Percentiles rank a stretch among this genome's conserved stretches.
These are phyloP conservation scores for Leiothrix lutea DNA, from an alignment of 2,113 vertebrate genomes.

Conservation along the genomic window DNA sequence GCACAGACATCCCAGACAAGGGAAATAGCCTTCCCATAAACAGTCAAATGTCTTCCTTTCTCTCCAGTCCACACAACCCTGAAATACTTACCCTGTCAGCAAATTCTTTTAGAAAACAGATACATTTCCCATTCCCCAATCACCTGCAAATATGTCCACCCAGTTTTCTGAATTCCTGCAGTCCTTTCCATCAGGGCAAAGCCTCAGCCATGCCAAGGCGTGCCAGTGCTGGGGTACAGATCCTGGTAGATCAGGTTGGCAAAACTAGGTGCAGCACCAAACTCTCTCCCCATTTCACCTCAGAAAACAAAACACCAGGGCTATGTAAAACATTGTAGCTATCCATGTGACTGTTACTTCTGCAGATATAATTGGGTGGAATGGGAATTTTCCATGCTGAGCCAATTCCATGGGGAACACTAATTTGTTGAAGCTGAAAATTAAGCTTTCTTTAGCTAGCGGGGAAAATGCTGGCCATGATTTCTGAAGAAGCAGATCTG, in stretches of 20 bases:
- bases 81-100: constrained; percentile 37
- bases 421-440: background rate
- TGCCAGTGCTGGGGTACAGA: background rate
- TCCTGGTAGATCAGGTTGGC: background rate
- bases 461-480: background rate
- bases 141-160: constrained; percentile 48
- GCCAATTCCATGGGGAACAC: background rate
- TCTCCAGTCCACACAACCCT: background rate
- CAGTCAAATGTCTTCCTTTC: constrained; percentile 42
- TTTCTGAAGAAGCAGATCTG: background rate
- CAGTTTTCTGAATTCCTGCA: background rate
- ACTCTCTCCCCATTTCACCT: background rate
- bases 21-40: constrained; percentile 25
- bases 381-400: background rate
- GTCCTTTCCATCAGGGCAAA: constrained; percentile 42
- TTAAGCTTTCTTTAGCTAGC: background rate
- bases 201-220: constrained; percentile 9
- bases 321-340: background rate
- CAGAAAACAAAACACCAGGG: background rate
- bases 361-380: background rate
- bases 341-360: background rate
- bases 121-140: constrained; percentile 37
- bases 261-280: background rate
- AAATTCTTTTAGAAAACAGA: constrained; percentile 62
- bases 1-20: constrained; percentile 22